These are phyloP conservation scores for Ia io DNA, from an alignment of 2,113 vertebrate species.

Conservation along the genomic window DNA sequence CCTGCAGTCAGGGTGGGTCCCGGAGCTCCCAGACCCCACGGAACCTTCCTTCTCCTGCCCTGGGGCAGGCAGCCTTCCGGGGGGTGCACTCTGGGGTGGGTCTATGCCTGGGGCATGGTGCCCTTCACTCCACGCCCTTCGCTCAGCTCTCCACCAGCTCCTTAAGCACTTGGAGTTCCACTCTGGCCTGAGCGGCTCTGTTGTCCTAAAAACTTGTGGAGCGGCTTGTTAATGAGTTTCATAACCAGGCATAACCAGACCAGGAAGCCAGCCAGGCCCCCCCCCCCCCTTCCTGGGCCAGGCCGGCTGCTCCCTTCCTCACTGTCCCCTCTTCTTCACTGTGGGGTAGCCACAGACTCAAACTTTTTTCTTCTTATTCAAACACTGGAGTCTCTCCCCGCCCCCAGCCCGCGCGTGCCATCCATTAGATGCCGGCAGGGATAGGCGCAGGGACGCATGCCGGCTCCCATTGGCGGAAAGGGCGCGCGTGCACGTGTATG, in stretches of 20 bases:
- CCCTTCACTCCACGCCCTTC: too few relatives aligned
- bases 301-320: conserved; percentile 61
- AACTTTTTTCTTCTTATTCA: conserved; percentile 70
- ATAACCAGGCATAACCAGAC: conserved; percentile 68
- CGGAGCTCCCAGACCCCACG: background rate
- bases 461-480: conserved; percentile 88
- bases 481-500: conserved; percentile 2
- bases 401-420: conserved; percentile 87
- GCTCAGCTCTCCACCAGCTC: background rate
- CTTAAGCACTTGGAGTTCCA: background rate
- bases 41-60: background rate
- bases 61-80: too few relatives aligned
- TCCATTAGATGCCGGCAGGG: conserved; percentile 92
- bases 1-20: background rate
- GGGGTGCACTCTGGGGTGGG: background rate
- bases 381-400: conserved; percentile 47
- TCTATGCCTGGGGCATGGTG: too few relatives aligned
- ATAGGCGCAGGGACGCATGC: conserved; percentile 84
- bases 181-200: conserved; percentile 76
- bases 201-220: conserved; percentile 79
- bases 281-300: conserved; percentile 43
- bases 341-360: conserved; percentile 33
- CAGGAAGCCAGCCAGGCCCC: conserved; percentile 76
- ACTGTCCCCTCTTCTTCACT: conserved; percentile 41
- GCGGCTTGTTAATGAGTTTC: conserved; percentile 81